phyloP scores from a whole-genome alignment of 2,113 vertebrate genomes.

The Proterorhinus semilunaris region DNA sequence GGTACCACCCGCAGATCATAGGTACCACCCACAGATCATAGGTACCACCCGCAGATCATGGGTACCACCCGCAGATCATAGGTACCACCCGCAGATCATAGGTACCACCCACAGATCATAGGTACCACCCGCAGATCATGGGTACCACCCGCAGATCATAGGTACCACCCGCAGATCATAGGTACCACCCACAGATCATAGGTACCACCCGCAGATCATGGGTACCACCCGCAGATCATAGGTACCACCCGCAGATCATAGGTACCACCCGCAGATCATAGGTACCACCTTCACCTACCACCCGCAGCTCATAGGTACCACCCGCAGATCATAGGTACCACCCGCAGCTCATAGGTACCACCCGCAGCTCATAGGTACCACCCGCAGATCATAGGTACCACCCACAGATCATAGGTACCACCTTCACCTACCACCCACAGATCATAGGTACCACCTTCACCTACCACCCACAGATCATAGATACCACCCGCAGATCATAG shows the following conservation, averaged over 20 bases:
- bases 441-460: too few species aligned
- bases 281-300: constrained; percentile 76
- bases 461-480: too few species aligned
- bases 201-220: not conserved
- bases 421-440: too few species aligned
- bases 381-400: too few species aligned
- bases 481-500: too few species aligned
- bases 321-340: not conserved
- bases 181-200: not conserved
- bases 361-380: not conserved
- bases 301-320: not conserved
- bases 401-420: too few species aligned
- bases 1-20: constrained; percentile 69
- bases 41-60: not conserved
- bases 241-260: too few species aligned
- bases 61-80: not conserved
- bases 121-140: too few species aligned
- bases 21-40: not conserved
- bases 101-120: too few species aligned
- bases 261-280: constrained; percentile 93
- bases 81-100: not conserved
- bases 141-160: too few species aligned
- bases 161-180: too few species aligned
- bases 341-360: not conserved
- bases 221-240: too few species aligned